A percentile compares a stretch with the other conserved stretches of the same genome.
Evolutionary conservation across 2,113 vertebrate species (phyloP).

Genomic region (Hemiprocne comata): DNA sequence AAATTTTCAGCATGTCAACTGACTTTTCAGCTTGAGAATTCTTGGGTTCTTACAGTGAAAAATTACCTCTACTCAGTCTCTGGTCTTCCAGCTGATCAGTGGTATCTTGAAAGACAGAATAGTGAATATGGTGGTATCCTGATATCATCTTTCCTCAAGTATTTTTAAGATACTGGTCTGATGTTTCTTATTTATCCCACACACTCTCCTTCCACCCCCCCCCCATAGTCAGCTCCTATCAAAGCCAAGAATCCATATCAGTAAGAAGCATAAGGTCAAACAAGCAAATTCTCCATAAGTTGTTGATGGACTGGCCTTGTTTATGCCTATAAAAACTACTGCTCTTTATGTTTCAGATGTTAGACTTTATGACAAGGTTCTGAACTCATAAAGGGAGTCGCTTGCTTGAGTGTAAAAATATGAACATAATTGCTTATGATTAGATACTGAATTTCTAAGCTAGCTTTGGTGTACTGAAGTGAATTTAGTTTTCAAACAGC

Average conservation of each 20-base stretch:
- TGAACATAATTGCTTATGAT: not conserved
- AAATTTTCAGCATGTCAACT: not conserved
- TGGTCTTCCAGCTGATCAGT: accelerated
- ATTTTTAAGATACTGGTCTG: not conserved
- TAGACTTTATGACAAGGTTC: not conserved
- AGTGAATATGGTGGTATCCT: not conserved
- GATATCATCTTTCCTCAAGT: not conserved
- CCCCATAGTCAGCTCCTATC: not conserved
- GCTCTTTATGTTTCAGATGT: not conserved
- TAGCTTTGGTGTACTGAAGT: not conserved
- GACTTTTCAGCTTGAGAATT: not conserved
- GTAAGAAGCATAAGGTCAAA: not conserved
- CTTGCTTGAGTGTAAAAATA: not conserved
- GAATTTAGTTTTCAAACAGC: not conserved
- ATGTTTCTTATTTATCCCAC: not conserved
- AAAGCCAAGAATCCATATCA: not conserved
- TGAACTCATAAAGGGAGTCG: not conserved
- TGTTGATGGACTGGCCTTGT: not conserved
- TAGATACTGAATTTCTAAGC: not conserved
- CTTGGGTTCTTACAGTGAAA: not conserved
- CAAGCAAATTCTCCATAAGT: not conserved
- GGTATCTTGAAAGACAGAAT: not conserved
- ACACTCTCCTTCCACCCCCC: too few species aligned
- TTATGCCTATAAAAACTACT: not conserved
- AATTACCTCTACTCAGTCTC: not conserved